phyloP scores from a whole-genome alignment of 2,113 vertebrate genomes.

The Columbina picui region DNA sequence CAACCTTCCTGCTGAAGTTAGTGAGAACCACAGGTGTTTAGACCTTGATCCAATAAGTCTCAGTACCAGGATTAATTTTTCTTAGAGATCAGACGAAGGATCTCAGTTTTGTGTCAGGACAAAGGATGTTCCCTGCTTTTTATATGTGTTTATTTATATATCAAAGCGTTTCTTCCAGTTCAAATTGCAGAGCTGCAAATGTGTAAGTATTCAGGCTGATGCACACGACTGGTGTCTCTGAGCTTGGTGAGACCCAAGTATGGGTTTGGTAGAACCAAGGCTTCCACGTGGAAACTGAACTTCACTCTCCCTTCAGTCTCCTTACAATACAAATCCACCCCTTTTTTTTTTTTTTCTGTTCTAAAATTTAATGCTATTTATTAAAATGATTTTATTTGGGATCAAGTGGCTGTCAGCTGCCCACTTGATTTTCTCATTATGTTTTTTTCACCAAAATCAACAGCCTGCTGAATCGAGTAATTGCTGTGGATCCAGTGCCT shows the following conservation, averaged over 20 bases:
- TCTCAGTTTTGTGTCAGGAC: not conserved
- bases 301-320: not conserved
- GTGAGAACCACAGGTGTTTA: not conserved
- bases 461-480: not conserved
- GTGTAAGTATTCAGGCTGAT: not conserved
- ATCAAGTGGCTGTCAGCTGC: not conserved
- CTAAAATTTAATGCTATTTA: not conserved
- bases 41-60: not conserved
- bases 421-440: not conserved
- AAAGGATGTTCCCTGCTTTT: not conserved
- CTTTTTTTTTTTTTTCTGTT: not conserved
- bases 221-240: no score
- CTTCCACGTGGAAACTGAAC: not conserved
- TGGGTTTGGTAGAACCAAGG: not conserved
- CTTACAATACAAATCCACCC: not conserved
- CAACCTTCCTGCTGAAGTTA: not conserved
- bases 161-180: not conserved
- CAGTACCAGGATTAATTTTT: not conserved
- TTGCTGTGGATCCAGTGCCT: not conserved
- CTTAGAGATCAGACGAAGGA: not conserved
- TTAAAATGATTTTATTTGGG: not conserved
- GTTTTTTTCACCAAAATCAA: not conserved
- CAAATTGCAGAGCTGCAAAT: not conserved
- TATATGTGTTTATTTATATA: not conserved
- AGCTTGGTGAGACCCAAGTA: accelerated